These are phyloP conservation scores for Mesembrinibis cayennensis DNA, from an alignment of 2,113 vertebrate genomes.

Conservation along the genomic window DNA sequence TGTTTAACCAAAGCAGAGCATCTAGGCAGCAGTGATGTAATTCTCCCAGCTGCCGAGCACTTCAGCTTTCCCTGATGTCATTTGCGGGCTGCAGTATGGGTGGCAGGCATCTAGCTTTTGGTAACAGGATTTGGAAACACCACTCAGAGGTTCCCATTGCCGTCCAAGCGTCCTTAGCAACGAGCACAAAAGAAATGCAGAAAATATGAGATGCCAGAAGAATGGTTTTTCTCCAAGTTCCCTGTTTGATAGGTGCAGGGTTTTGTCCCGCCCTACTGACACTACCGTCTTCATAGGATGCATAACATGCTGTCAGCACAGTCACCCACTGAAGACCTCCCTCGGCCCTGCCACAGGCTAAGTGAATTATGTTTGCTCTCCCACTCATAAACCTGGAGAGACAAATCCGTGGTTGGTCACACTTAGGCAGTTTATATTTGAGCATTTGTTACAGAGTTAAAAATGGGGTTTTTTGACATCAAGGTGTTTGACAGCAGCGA, in stretches of 20 bases:
- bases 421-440: background rate
- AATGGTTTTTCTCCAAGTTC: background rate
- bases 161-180: background rate
- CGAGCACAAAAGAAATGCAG: background rate
- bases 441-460: background rate
- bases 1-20: background rate
- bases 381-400: background rate
- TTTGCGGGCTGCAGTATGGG: background rate
- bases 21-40: background rate
- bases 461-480: background rate
- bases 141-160: background rate
- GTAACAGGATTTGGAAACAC: background rate
- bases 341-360: background rate
- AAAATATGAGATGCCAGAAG: background rate
- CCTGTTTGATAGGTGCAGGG: background rate
- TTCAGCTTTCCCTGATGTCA: background rate
- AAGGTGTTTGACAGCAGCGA: background rate
- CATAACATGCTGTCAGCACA: background rate
- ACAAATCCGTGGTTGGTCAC: background rate
- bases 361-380: background rate
- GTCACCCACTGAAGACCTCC: background rate
- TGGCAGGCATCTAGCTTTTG: background rate
- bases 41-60: background rate
- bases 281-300: background rate
- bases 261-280: background rate